Evolutionary conservation across 2,113 vertebrate genomes (phyloP).

Genomic region (Petromus typicus): DNA sequence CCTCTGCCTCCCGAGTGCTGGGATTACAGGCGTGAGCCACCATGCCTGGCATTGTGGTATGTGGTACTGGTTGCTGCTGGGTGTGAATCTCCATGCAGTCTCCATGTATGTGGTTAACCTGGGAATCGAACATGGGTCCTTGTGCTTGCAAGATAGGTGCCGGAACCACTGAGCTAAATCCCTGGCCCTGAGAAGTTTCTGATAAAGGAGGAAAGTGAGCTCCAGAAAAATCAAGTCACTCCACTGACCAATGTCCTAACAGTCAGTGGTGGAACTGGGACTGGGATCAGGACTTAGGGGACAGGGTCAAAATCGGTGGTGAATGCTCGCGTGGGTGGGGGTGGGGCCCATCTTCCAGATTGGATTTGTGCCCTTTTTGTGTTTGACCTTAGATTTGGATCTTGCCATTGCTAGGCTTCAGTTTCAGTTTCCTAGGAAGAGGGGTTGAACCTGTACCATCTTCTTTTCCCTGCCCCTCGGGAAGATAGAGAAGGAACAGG

Average conservation of each 20-base stretch:
- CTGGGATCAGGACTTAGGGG: neutral
- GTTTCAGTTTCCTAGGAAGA: neutral
- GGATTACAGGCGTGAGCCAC: too few species aligned
- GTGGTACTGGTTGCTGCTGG: too few species aligned
- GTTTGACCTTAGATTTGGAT: neutral
- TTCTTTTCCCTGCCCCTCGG: neutral
- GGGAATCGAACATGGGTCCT: too few species aligned
- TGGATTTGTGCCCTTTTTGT: neutral
- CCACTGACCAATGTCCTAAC: neutral
- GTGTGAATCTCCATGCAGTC: too few species aligned
- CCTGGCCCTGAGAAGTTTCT: too few species aligned
- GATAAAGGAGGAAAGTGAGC: constrained; percentile 38
- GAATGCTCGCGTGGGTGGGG: neutral
- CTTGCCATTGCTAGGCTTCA: neutral
- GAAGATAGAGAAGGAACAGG: neutral
- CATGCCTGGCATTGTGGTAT: too few species aligned
- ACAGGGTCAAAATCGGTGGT: neutral
- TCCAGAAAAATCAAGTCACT: neutral
- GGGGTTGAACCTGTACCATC: neutral
- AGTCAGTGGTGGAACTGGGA: neutral
- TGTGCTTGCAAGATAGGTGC: too few species aligned
- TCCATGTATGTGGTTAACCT: too few species aligned
- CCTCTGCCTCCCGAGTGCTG: too few species aligned
- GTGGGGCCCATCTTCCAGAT: neutral
- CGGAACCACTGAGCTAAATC: too few species aligned